Percentiles rank a stretch among this genome's conserved stretches.
Conservation (phyloP, 2,797 vertebrate genomes). For the Xiphorhynchus erythropygius region DNA sequence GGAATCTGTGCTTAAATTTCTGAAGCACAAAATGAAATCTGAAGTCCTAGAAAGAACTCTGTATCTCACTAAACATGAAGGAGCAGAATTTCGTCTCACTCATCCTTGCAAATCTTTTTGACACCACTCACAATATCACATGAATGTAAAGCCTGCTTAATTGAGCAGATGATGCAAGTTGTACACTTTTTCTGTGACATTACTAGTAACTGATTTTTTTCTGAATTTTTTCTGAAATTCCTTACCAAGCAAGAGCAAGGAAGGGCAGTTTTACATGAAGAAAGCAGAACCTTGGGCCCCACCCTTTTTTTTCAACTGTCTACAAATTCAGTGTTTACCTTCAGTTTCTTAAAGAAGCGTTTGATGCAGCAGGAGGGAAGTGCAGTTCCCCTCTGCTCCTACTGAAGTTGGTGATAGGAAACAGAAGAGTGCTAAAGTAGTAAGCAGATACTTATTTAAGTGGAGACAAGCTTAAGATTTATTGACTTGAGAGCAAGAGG, state of each 20-base stretch:
- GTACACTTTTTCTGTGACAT: background rate
- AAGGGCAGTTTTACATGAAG: background rate
- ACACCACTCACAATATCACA: background rate
- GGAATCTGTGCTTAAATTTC: background rate
- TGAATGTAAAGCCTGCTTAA: background rate
- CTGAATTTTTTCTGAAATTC: background rate
- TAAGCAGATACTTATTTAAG: slow-evolving; percentile 33
- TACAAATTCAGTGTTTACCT: background rate
- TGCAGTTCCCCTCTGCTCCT: background rate
- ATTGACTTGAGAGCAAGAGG: slow-evolving; percentile 25
- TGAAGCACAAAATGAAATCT: background rate
- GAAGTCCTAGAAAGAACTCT: background rate
- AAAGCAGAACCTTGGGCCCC: background rate
- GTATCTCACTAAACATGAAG: background rate
- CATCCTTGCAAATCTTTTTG: background rate
- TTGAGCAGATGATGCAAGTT: background rate
- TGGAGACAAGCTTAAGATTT: slow-evolving; percentile 36
- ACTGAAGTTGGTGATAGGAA: background rate
- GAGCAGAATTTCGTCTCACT: background rate
- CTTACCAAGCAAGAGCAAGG: background rate
- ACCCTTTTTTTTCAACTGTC: background rate
- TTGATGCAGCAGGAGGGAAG: background rate
- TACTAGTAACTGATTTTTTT: background rate
- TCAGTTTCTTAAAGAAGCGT: background rate
- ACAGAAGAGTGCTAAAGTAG: background rate